A percentile compares a stretch with the other conserved stretches of the same genome.
Evolutionary conservation across 2,113 vertebrate species (phyloP).

Genomic region (Barbus barbus): DNA sequence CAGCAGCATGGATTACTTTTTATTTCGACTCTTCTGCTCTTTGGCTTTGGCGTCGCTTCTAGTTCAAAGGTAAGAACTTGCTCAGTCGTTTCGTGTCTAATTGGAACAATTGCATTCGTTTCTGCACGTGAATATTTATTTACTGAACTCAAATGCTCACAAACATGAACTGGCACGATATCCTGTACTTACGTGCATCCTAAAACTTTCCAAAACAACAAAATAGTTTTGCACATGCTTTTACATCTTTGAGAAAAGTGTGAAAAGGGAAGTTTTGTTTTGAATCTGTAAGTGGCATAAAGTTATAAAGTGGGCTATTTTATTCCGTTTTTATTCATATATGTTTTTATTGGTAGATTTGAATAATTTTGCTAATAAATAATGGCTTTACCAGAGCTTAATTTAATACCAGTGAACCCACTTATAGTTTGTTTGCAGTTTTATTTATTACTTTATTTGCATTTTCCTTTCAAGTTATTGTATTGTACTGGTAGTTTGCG

Average conservation of each 20-base stretch:
- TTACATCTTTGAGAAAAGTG: background rate
- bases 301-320: background rate
- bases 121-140: background rate
- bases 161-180: background rate
- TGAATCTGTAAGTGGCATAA: background rate
- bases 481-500: background rate
- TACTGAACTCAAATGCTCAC: no score
- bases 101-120: background rate
- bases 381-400: background rate
- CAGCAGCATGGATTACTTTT: slow-evolving; percentile 67
- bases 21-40: slow-evolving; percentile 65
- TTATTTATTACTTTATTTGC: no score
- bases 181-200: background rate
- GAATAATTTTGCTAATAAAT: background rate
- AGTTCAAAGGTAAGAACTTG: slow-evolving; percentile 72
- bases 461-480: background rate
- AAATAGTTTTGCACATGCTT: background rate
- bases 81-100: slow-evolving; percentile 17
- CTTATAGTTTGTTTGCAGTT: background rate
- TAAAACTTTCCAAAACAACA: slow-evolving; percentile 39
- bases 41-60: slow-evolving; percentile 66
- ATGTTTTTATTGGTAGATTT: background rate
- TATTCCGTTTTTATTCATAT: background rate
- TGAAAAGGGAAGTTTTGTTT: background rate
- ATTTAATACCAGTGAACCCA: background rate